Evolutionary conservation across 2,797 vertebrate genomes (phyloP).

Genomic region (Benthosema pterotum): DNA sequence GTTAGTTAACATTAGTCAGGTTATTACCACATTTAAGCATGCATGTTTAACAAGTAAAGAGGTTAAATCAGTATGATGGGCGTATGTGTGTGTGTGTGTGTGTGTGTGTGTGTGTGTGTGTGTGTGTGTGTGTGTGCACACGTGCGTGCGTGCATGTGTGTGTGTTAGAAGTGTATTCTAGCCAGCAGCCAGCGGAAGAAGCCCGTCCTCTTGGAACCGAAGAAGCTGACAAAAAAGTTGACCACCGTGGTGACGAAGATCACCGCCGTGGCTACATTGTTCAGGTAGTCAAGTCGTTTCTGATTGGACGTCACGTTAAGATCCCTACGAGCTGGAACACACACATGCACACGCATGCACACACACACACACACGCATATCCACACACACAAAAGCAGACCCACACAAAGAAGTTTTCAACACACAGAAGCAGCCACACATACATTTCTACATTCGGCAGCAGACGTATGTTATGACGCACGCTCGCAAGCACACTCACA

Average conservation of each 20-base stretch:
- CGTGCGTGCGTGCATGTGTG: slow-evolving; percentile 12
- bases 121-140: slow-evolving; percentile 3
- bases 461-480: background rate
- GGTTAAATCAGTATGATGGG: background rate
- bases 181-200: slow-evolving; percentile 78
- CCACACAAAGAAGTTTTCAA: slow-evolving; percentile 44
- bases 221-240: slow-evolving; percentile 77
- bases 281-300: slow-evolving; percentile 76
- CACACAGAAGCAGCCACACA: slow-evolving; percentile 22
- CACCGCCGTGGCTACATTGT: slow-evolving; percentile 71
- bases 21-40: slow-evolving; percentile 24
- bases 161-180: slow-evolving; percentile 73
- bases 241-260: slow-evolving; percentile 68
- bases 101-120: slow-evolving; percentile 10
- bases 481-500: background rate
- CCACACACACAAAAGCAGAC: slow-evolving; percentile 7
- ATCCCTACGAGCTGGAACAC: slow-evolving; percentile 72
- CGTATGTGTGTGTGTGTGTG: background rate
- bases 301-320: slow-evolving; percentile 78
- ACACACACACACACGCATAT: slow-evolving; percentile 29
- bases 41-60: slow-evolving; percentile 5
- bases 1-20: slow-evolving; percentile 49
- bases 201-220: slow-evolving; percentile 75
- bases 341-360: slow-evolving; percentile 29
- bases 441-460: background rate